A percentile compares a stretch with the other conserved stretches of the same genome.
Conservation (phyloP, 2,113 vertebrate genomes). For the Micronycteris hirsuta region DNA sequence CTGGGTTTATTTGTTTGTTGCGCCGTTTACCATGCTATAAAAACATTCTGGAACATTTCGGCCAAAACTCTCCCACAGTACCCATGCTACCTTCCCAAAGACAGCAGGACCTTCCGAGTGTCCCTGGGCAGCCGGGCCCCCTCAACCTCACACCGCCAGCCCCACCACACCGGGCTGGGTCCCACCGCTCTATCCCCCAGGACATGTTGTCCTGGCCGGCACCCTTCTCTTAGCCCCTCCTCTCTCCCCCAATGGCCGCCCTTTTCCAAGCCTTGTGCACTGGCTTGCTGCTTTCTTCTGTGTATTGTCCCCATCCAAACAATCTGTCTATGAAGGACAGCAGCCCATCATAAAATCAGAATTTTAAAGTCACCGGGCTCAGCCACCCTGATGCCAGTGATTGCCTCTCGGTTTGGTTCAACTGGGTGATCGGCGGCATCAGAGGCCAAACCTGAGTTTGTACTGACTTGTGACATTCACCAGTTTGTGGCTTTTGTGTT, state of each 20-base stretch:
- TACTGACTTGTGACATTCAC: accelerated
- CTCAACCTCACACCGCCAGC: accelerated
- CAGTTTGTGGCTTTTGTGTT: not conserved
- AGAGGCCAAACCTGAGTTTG: accelerated
- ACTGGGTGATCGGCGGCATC: accelerated
- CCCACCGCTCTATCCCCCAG: not conserved
- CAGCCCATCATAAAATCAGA: not conserved
- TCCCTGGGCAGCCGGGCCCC: not conserved
- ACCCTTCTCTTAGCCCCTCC: too few relatives aligned
- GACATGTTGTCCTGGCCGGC: not conserved
- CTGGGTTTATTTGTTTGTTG: not conserved
- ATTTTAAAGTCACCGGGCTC: accelerated
- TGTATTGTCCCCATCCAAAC: not conserved
- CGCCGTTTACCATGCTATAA: not conserved
- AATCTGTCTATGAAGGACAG: not conserved
- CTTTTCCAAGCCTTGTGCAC: not conserved
- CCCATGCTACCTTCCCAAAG: not conserved
- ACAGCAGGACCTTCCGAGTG: not conserved
- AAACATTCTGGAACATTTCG: not conserved
- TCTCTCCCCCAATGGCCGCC: accelerated
- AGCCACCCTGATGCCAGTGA: accelerated
- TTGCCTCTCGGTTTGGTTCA: accelerated
- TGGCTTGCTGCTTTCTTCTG: not conserved
- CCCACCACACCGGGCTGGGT: accelerated
- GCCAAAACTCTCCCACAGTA: conserved; percentile 11